Base-by-base conservation (phyloP, 2,888 invertebrate genomes). In the Pedicia rivosa region DNA sequence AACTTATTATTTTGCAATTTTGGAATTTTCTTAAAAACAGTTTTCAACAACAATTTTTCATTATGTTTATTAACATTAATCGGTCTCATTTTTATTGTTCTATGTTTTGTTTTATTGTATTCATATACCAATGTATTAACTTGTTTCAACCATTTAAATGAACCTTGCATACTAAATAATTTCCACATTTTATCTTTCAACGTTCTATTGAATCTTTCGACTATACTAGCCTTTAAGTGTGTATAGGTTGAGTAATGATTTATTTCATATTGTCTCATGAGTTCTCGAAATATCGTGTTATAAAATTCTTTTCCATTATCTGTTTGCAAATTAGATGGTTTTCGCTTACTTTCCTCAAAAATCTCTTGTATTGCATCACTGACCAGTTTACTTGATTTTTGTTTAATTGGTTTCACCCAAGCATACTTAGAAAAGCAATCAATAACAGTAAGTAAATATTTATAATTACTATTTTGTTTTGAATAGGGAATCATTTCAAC, bases 401-500 rank as follows among this genome's bases (percentile, higher is more conserved):
- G 47, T 46, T 56, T 57, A 6, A 56, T 26, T 4, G 55, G 51
- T 29, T 45, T 37, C 24, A 48, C 49, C 54, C 54, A 61, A 5
- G 54, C 49, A 47, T 45, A 60, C 47, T 61, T 60, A 4, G 55
- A 56, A 46, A 57, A 57, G 19, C 46, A 44, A 46, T 60, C 55
- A 28, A 57, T 60, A 12, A 55, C 47, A n/a, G 51, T 50, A 37
- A 61, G 43, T 26, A 59, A 42, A 38, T 50, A 57, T 39, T 49
- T 49, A 39, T 44, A 50, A 4, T 48, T 49, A 12, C 48, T 52
- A 43, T 58, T 59, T 16, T 48, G 40, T 26, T n/a, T n/a, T n/a
- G n/a, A n/a, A n/a, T n/a, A n/a, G n/a, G n/a, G n/a, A n/a, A n/a
- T n/a, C n/a, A n/a, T n/a, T n/a, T n/a, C n/a, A n/a, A n/a, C n/a